Conservation (phyloP, 2,113 vertebrate genomes). For the Pardalotus punctatus region DNA sequence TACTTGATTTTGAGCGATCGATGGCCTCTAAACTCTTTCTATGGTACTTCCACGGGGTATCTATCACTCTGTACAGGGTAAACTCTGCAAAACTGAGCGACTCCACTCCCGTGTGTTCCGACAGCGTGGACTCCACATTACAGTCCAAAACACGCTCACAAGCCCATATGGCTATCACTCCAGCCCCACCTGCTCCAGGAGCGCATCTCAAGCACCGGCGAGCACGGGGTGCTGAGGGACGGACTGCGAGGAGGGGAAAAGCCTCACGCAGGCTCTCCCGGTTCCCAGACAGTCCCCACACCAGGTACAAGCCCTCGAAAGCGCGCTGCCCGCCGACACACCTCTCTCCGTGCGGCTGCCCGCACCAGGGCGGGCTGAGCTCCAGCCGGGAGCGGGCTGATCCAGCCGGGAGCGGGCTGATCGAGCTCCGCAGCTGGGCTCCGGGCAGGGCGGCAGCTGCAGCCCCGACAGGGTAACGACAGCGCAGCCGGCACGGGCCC, state of each 20-base stretch:
- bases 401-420: neutral
- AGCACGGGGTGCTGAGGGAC: neutral
- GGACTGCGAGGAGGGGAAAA: neutral
- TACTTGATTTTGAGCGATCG: neutral
- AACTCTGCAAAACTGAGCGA: neutral
- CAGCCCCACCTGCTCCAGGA: neutral
- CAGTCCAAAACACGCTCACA: neutral
- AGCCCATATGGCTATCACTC: neutral
- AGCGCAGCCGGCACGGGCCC: neutral
- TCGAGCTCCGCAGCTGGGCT: neutral
- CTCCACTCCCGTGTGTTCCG: neutral
- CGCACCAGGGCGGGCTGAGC: neutral
- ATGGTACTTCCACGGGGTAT: accelerated
- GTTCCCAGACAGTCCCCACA: neutral
- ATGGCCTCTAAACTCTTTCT: neutral
- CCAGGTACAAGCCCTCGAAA: neutral
- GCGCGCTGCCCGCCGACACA: neutral
- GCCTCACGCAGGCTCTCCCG: too few relatives aligned
- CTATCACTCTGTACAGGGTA: too few relatives aligned
- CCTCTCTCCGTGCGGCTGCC: neutral
- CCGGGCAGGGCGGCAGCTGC: neutral
- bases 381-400: neutral
- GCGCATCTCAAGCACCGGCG: neutral
- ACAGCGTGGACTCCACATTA: neutral
- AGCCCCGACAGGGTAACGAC: neutral